phyloP scores from a whole-genome alignment of 2,888 invertebrate species.

The Macrosiphum euphorbiae region DNA sequence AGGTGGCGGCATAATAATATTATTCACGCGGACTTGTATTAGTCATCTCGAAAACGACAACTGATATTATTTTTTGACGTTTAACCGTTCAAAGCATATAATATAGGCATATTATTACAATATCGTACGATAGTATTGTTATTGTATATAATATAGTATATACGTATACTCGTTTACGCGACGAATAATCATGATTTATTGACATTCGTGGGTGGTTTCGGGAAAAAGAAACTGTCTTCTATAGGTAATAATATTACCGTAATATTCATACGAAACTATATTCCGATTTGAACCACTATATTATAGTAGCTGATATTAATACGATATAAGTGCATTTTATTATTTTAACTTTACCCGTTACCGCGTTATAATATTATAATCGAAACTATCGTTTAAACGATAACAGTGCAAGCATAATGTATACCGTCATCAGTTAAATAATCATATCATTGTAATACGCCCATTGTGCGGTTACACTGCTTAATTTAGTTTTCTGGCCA shows the following conservation, averaged over 20 bases:
- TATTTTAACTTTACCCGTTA: not conserved
- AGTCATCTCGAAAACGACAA: not conserved
- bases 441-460: not conserved
- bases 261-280: not conserved
- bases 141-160: not conserved
- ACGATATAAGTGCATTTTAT: not conserved
- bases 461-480: not conserved
- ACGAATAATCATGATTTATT: not conserved
- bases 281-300: not conserved
- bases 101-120: not conserved
- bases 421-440: not conserved
- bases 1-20: not conserved
- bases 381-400: slow-evolving; percentile 1
- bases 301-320: not conserved
- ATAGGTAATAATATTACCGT: too few relatives aligned
- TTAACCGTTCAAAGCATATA: not conserved
- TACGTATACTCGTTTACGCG: not conserved
- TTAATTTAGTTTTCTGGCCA: not conserved
- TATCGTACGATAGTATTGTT: not conserved
- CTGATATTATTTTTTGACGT: not conserved
- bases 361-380: not conserved
- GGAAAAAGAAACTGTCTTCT: not conserved
- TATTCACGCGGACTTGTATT: not conserved
- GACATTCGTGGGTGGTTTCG: not conserved
- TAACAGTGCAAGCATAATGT: not conserved